Conservation (phyloP, 2,797 vertebrate species). For the Acanthopagrus latus region DNA sequence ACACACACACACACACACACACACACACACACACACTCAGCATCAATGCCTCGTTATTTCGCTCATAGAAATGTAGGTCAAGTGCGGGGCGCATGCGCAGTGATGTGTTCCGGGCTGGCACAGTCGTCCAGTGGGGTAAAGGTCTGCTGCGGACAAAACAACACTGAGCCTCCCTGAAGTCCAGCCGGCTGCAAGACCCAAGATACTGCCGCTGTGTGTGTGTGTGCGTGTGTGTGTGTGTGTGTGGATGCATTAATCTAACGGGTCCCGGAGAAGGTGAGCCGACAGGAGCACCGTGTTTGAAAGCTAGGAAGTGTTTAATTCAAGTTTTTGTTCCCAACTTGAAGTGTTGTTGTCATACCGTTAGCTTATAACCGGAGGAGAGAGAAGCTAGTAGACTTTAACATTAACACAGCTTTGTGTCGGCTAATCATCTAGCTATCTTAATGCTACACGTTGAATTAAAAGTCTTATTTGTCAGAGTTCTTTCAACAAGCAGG, state of each 20-base stretch:
- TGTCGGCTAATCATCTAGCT: too few relatives aligned
- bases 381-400: too few relatives aligned
- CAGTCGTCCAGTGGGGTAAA: constrained; percentile 61
- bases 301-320: background rate
- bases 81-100: constrained; percentile 56
- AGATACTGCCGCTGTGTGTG: background rate
- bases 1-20: too few relatives aligned
- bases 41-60: background rate
- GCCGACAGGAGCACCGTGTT: background rate
- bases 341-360: constrained; percentile 1
- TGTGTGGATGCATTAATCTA: background rate
- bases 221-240: too few relatives aligned
- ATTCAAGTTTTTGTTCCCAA: background rate
- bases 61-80: constrained; percentile 18
- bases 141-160: background rate
- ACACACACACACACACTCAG: too few relatives aligned
- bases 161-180: background rate
- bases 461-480: background rate
- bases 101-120: background rate
- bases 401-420: too few relatives aligned
- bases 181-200: background rate
- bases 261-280: constrained; percentile 36
- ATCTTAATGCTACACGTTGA: too few relatives aligned
- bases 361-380: too few relatives aligned
- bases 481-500: background rate